Conservation (phyloP, 1,140 invertebrate species). For the Drosophila orosa region DNA sequence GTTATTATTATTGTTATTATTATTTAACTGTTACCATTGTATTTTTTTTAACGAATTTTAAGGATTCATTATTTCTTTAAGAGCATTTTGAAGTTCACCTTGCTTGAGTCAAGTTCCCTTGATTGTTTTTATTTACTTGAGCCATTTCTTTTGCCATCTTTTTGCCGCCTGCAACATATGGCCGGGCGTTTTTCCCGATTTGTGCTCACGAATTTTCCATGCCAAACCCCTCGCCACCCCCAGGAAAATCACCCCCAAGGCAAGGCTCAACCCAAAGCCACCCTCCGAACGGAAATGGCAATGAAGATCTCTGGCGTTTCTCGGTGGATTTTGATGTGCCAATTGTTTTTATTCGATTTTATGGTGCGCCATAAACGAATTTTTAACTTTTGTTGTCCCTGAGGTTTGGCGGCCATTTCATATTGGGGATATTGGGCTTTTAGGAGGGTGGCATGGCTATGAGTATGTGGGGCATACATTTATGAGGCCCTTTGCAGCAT, state of each 20-base stretch:
- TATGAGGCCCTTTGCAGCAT: slow-evolving; percentile 35
- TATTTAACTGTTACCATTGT: too few relatives aligned
- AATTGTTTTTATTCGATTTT: slow-evolving; percentile 83
- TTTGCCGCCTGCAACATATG: slow-evolving; percentile 64
- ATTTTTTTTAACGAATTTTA: neutral
- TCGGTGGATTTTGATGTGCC: slow-evolving; percentile 72
- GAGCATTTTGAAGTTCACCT: slow-evolving; percentile 1
- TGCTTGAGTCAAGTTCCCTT: neutral
- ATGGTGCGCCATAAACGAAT: slow-evolving; percentile 75
- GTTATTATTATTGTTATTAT: neutral
- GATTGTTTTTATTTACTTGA: slow-evolving; percentile 75
- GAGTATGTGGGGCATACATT: slow-evolving; percentile 53
- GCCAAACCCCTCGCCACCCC: neutral
- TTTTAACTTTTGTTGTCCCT: slow-evolving; percentile 74
- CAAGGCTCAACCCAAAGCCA: neutral
- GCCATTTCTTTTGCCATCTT: slow-evolving; percentile 56
- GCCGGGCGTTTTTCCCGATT: slow-evolving; percentile 39
- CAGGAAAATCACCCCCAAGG: slow-evolving; percentile 4
- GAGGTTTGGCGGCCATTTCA: slow-evolving; percentile 49
- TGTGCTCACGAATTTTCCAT: slow-evolving; percentile 24
- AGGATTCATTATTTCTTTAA: neutral
- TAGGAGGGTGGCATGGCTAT: neutral
- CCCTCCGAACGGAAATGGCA: slow-evolving; percentile 4
- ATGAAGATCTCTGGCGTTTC: slow-evolving; percentile 69
- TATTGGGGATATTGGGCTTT: slow-evolving; percentile 22